Conservation (phyloP, 2,113 vertebrate genomes). For the Kryptolebias marmoratus region DNA sequence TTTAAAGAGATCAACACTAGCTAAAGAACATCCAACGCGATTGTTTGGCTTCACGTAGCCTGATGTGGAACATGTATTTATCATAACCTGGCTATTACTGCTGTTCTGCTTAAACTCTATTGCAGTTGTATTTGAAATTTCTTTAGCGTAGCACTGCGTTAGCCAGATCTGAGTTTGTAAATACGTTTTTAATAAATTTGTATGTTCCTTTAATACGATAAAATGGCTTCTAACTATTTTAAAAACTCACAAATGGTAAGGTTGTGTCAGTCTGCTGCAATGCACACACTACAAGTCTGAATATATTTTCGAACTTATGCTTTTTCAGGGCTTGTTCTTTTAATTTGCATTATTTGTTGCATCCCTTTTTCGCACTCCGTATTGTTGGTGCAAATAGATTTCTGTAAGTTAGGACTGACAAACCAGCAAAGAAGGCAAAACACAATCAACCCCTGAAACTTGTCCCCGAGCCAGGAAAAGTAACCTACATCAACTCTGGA, state of each 20-base stretch:
- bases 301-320: too few relatives aligned
- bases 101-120: too few relatives aligned
- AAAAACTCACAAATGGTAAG: background rate
- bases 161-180: too few relatives aligned
- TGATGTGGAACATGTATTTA: background rate
- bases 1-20: background rate
- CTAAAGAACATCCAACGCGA: background rate
- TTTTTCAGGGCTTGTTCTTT: too few relatives aligned
- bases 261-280: too few relatives aligned
- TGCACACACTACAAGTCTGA: too few relatives aligned
- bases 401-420: background rate
- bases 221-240: background rate
- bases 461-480: conserved; percentile 63
- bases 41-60: conserved; percentile 3
- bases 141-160: too few relatives aligned
- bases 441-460: conserved; percentile 69
- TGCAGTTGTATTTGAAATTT: too few relatives aligned
- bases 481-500: conserved; percentile 54
- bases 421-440: conserved; percentile 41
- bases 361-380: too few relatives aligned
- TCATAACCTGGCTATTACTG: too few relatives aligned
- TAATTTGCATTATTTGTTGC: too few relatives aligned
- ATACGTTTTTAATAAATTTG: background rate
- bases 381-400: too few relatives aligned
- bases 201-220: background rate